Conservation (phyloP, 1,140 invertebrate species). For the Lamellibrachia luymesi region DNA sequence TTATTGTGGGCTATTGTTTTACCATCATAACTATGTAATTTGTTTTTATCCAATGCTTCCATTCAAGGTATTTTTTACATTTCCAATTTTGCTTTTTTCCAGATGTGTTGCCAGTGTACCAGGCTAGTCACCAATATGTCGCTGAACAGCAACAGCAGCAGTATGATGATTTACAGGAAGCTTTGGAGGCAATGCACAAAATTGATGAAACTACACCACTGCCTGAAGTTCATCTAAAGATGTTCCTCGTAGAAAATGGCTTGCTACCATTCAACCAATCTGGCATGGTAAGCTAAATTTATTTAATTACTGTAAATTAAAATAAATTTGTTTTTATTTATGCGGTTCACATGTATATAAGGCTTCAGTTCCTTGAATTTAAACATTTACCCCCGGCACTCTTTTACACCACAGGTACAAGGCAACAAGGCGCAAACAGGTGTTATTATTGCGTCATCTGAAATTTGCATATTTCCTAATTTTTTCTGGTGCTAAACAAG, state of each 20-base stretch:
- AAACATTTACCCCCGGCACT: no score
- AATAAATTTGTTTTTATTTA: no score
- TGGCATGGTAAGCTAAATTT: constrained; percentile 36
- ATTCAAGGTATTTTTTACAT: neutral
- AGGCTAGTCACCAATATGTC: constrained; percentile 73
- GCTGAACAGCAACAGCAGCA: constrained; percentile 70
- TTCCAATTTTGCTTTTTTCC: constrained; percentile 29
- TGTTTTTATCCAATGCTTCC: neutral
- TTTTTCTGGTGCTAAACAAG: neutral
- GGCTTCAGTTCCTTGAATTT: neutral
- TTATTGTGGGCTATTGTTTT: neutral
- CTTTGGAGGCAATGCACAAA: constrained; percentile 67
- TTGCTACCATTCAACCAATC: constrained; percentile 66
- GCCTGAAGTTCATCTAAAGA: constrained; percentile 68
- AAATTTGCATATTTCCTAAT: neutral
- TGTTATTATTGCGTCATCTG: neutral
- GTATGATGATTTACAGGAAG: constrained; percentile 72
- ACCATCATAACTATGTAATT: neutral
- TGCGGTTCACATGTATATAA: neutral
- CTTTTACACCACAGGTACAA: no score
- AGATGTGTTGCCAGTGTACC: constrained; percentile 73
- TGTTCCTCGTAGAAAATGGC: constrained; percentile 74
- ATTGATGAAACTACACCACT: constrained; percentile 62
- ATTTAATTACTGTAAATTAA: neutral
- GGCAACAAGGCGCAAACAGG: no score